A percentile compares a stretch with the other conserved stretches of the same genome.
Evolutionary conservation across 2,797 vertebrate genomes (phyloP).

Genomic region (Remorina albescens): DNA sequence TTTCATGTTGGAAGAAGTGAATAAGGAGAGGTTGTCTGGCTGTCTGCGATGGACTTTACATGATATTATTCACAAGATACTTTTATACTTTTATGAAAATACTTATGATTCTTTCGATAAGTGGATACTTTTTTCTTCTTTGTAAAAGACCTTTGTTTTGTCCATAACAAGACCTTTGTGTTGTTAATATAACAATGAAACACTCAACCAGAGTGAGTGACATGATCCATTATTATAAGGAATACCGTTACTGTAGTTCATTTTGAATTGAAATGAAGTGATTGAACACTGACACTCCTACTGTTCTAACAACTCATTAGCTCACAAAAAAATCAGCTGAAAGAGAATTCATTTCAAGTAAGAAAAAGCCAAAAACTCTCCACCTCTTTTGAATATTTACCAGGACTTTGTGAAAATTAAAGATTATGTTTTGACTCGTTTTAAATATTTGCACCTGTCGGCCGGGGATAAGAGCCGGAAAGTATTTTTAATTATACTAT

Average conservation of each 20-base stretch:
- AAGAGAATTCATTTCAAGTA: conserved; percentile 1
- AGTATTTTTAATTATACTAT: not conserved
- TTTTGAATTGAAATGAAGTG: not conserved
- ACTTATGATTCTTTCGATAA: no score
- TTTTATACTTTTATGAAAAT: no score
- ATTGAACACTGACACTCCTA: not conserved
- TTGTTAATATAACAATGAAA: not conserved
- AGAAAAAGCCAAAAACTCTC: not conserved
- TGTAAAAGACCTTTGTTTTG: not conserved
- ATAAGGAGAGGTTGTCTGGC: no score
- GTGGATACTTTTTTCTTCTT: no score
- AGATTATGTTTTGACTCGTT: not conserved
- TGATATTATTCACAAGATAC: no score
- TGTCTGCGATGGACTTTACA: no score
- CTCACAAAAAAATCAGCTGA: not conserved
- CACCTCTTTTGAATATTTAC: conserved; percentile 1
- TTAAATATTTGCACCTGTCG: conserved; percentile 6
- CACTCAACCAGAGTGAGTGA: not conserved
- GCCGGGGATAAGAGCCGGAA: no score
- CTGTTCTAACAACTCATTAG: not conserved
- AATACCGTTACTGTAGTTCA: not conserved
- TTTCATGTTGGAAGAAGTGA: no score
- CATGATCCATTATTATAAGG: not conserved
- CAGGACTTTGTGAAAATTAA: conserved; percentile 7
- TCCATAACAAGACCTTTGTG: no score